phyloP scores from a whole-genome alignment of 2,888 invertebrate genomes.

The Blomia tropicalis region DNA sequence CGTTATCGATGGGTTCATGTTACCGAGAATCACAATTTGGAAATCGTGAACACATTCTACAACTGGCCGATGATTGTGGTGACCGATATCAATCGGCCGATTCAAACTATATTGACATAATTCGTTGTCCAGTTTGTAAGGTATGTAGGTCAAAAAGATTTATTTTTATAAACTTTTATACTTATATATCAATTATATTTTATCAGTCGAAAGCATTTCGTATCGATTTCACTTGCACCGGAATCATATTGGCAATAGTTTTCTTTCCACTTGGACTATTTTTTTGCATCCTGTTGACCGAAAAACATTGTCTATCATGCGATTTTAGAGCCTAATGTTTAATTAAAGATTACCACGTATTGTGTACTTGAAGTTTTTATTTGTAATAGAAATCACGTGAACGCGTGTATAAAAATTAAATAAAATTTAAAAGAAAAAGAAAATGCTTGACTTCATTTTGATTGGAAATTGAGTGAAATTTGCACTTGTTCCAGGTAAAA shows the following conservation, averaged over 20 bases:
- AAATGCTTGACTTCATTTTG: no score
- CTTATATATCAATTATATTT: no score
- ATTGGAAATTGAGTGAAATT: no score
- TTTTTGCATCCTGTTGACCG: constrained; percentile 6
- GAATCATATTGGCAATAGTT: neutral
- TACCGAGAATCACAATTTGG: no score
- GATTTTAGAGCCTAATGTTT: neutral
- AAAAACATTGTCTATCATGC: neutral
- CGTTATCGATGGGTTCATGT: no score
- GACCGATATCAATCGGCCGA: no score
- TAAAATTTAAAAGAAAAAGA: neutral
- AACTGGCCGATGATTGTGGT: no score
- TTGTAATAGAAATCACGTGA: neutral
- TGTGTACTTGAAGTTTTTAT: no score
- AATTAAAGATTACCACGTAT: no score
- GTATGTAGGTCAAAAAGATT: neutral
- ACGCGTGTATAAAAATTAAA: neutral
- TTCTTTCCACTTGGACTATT: constrained; percentile 3
- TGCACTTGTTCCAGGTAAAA: no score
- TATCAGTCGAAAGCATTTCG: neutral
- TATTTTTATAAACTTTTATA: no score
- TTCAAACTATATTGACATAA: neutral
- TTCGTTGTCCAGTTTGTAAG: constrained; percentile 11
- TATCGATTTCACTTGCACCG: neutral
- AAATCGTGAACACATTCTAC: no score